phyloP scores from a whole-genome alignment of 2,888 invertebrate species.

The Gisinianus flammeolus region DNA sequence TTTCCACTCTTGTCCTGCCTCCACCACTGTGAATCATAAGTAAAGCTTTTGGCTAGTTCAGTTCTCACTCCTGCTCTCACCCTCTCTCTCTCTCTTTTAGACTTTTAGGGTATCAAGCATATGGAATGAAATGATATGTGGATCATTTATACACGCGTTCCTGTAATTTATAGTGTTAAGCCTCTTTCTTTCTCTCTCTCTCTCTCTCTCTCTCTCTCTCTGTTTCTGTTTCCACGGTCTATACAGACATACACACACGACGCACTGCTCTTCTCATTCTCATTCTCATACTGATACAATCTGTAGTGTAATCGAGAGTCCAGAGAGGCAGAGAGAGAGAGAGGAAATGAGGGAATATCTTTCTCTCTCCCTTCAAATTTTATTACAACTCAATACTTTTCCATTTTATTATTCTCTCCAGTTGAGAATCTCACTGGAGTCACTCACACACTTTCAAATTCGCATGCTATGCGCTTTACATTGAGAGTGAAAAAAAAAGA shows the following conservation, averaged over 20 bases:
- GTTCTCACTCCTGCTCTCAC: not conserved
- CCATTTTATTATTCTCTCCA: not conserved
- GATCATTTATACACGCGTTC: conserved; percentile 9
- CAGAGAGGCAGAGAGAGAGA: not conserved
- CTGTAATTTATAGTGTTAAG: conserved; percentile 6
- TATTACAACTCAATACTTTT: conserved; percentile 16
- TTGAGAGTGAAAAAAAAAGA: not conserved
- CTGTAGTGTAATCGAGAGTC: not conserved
- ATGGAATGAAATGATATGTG: conserved; percentile 10
- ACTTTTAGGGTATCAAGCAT: not conserved
- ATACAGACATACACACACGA: not conserved
- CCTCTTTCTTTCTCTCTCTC: not conserved
- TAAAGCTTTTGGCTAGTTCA: conserved; percentile 9
- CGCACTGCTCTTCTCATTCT: not conserved
- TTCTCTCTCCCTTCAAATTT: not conserved
- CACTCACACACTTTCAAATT: not conserved
- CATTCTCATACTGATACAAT: not conserved
- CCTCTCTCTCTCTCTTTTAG: not conserved
- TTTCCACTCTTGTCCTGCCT: conserved; percentile 27
- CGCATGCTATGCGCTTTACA: not conserved
- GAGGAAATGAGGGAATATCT: conserved; percentile 6
- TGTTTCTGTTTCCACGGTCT: not conserved
- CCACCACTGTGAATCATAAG: not conserved
- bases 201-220: not conserved
- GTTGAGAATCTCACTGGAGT: too few relatives aligned